phyloP scores from a whole-genome alignment of 2,113 vertebrate genomes.

The Hypocryptadius cinnamomeus region DNA sequence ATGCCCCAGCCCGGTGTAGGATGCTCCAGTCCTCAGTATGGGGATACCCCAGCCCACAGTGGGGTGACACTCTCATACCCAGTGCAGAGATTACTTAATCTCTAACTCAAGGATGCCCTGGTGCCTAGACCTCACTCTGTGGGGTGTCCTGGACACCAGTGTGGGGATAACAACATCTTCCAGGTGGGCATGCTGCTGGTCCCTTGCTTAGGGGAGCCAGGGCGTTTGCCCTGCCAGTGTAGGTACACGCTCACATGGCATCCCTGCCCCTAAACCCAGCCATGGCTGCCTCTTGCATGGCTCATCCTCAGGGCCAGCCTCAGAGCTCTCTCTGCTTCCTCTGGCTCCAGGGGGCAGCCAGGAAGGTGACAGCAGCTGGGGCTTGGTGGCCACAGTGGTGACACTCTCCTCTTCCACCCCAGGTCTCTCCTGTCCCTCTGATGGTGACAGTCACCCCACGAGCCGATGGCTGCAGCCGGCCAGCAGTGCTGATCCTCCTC shows the following conservation, averaged over 20 bases:
- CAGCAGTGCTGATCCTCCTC: neutral
- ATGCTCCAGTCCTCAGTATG: neutral
- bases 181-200: neutral
- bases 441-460: neutral
- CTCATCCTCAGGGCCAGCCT: neutral
- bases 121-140: neutral
- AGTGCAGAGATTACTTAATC: neutral
- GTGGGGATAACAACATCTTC: neutral
- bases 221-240: fast-evolving
- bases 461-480: neutral
- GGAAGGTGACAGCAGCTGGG: neutral
- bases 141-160: neutral
- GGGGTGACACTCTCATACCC: neutral
- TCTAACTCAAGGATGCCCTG: neutral
- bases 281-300: neutral
- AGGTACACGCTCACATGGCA: neutral
- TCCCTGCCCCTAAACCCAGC: neutral
- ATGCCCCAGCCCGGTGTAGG: neutral
- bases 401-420: neutral
- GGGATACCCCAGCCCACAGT: neutral
- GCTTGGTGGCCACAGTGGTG: fast-evolving
- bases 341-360: neutral
- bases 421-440: neutral
- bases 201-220: neutral
- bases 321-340: neutral